Evolutionary conservation across 2,113 vertebrate genomes (phyloP).

Genomic region (Atlantisia rogersi): DNA sequence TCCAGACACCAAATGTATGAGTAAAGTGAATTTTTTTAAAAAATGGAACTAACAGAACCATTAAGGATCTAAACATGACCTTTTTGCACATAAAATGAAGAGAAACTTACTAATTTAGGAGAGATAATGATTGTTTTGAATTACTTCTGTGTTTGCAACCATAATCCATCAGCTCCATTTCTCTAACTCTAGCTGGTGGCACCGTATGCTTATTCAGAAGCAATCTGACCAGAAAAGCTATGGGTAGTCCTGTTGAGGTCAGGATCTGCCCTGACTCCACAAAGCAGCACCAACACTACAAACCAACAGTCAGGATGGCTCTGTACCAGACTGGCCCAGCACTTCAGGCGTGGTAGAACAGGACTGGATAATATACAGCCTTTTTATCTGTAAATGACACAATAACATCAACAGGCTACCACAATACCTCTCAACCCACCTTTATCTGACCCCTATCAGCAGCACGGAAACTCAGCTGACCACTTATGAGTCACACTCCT

Average conservation of each 20-base stretch:
- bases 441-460: fast-evolving
- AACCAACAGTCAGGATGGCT: background rate
- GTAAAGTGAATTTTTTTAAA: background rate
- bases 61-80: background rate
- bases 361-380: background rate
- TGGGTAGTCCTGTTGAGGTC: background rate
- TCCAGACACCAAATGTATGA: background rate
- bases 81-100: background rate
- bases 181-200: background rate
- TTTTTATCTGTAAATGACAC: background rate
- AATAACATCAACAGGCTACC: background rate
- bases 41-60: background rate
- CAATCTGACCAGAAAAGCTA: background rate
- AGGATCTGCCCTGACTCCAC: background rate
- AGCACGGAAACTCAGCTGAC: background rate
- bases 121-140: background rate
- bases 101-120: background rate
- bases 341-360: background rate
- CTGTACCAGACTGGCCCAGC: background rate
- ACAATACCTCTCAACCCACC: background rate
- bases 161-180: background rate
- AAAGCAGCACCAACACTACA: background rate
- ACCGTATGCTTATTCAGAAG: fast-evolving
- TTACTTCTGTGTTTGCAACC: background rate
- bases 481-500: fast-evolving